A percentile compares a stretch with the other conserved stretches of the same genome.
Evolutionary conservation across 2,797 vertebrate genomes (phyloP).

Genomic region (Allobates femoralis): DNA sequence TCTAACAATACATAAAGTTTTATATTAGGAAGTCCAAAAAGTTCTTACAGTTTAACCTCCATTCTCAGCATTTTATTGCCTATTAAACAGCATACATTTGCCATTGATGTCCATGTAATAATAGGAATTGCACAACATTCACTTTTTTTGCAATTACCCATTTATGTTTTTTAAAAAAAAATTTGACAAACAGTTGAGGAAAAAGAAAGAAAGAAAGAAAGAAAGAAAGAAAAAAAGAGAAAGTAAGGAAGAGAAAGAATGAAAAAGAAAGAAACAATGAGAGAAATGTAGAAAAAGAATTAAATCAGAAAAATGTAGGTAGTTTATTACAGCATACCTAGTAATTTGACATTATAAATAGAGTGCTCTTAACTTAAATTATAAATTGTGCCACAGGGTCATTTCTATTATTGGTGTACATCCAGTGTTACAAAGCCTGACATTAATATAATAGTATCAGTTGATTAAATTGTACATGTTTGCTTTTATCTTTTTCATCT

Average conservation of each 20-base stretch:
- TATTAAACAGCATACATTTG: no score
- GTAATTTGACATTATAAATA: neutral
- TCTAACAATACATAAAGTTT: no score
- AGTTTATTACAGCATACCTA: neutral
- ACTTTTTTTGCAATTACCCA: no score
- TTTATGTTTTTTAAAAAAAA: no score
- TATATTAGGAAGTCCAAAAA: no score
- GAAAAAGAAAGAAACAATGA: neutral
- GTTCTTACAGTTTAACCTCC: no score
- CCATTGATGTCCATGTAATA: no score
- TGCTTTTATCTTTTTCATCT: constrained; percentile 18
- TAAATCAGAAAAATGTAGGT: no score
- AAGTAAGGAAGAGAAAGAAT: neutral
- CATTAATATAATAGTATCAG: constrained; percentile 20
- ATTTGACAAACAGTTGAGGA: no score
- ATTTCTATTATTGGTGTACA: neutral
- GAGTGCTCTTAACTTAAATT: neutral
- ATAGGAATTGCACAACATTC: no score
- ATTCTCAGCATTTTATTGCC: no score
- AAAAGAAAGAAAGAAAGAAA: neutral
- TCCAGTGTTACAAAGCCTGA: constrained; percentile 8
- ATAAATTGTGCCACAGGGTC: neutral
- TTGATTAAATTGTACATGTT: constrained; percentile 17
- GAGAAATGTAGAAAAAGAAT: neutral
- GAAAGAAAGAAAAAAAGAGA: neutral